Evolutionary conservation across 2,113 vertebrate species (phyloP).

Genomic region (Salvelinus alpinus): DNA sequence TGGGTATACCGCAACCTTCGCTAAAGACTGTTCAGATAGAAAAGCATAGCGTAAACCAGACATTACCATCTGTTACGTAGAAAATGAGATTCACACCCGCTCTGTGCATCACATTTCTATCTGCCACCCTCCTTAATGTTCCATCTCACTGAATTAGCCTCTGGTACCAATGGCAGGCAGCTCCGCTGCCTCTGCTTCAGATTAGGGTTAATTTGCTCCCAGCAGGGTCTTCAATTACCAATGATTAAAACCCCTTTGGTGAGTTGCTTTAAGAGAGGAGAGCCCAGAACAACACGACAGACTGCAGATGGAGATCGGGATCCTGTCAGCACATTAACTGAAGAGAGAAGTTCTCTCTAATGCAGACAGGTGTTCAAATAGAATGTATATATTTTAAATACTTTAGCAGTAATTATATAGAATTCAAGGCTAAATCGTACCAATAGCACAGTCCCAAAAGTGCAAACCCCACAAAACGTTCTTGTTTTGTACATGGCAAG

Average conservation of each 20-base stretch:
- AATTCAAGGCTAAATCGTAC: too few relatives aligned
- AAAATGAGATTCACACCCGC: neutral
- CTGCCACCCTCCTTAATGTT: conserved; percentile 25
- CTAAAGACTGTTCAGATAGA: conserved; percentile 18
- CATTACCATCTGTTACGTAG: too few relatives aligned
- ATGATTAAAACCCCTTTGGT: conserved; percentile 57
- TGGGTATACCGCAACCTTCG: conserved; percentile 7
- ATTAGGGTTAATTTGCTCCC: conserved; percentile 71
- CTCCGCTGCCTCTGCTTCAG: conserved; percentile 53
- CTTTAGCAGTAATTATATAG: too few relatives aligned
- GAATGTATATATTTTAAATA: too few relatives aligned
- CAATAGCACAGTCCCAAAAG: too few relatives aligned
- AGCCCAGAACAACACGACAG: neutral
- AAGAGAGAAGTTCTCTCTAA: too few relatives aligned
- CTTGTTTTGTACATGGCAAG: too few relatives aligned
- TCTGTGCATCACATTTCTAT: conserved; percentile 47
- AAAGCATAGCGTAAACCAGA: neutral
- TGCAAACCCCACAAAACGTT: too few relatives aligned
- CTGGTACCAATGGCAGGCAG: conserved; percentile 54
- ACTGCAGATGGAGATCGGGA: neutral
- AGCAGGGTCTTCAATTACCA: conserved; percentile 72
- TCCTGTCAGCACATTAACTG: conserved; percentile 7
- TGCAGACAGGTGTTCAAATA: too few relatives aligned
- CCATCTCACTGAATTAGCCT: conserved; percentile 47
- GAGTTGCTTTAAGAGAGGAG: neutral